Conservation (phyloP, 2,888 invertebrate genomes). For the Nysson spinosus region DNA sequence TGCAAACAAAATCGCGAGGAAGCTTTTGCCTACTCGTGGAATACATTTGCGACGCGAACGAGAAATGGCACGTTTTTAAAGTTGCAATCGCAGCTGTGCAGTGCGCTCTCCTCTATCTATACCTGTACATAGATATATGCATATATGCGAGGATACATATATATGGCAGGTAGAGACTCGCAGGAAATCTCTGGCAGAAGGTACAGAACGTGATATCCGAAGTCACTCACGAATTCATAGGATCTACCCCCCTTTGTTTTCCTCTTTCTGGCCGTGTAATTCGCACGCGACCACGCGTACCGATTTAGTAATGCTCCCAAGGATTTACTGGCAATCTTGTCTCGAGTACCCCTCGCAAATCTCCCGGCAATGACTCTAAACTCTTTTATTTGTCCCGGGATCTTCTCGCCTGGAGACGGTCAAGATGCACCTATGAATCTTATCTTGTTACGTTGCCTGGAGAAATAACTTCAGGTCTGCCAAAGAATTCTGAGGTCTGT, state of each 20-base stretch:
- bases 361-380: constrained; percentile 42
- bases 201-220: constrained; percentile 56
- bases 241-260: constrained; percentile 46
- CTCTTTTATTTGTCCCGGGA: constrained; percentile 25
- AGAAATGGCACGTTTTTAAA: background rate
- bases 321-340: constrained; percentile 44
- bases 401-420: no score
- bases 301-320: constrained; percentile 54
- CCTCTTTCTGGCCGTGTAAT: constrained; percentile 42
- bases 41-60: background rate
- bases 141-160: background rate
- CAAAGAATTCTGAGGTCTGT: no score
- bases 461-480: no score
- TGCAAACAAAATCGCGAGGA: no score
- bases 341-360: constrained; percentile 47
- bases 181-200: constrained; percentile 56
- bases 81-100: background rate
- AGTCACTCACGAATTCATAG: constrained; percentile 63
- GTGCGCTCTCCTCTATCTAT: background rate
- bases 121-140: background rate
- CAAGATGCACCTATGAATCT: no score
- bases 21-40: no score
- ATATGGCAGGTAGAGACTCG: constrained; percentile 16
- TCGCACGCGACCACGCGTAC: constrained; percentile 46
- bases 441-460: no score